Evolutionary conservation across 2,797 vertebrate genomes (phyloP), one percentile per base, ranked within the genome.

Genomic region (Discoglossus pictus): DNA sequence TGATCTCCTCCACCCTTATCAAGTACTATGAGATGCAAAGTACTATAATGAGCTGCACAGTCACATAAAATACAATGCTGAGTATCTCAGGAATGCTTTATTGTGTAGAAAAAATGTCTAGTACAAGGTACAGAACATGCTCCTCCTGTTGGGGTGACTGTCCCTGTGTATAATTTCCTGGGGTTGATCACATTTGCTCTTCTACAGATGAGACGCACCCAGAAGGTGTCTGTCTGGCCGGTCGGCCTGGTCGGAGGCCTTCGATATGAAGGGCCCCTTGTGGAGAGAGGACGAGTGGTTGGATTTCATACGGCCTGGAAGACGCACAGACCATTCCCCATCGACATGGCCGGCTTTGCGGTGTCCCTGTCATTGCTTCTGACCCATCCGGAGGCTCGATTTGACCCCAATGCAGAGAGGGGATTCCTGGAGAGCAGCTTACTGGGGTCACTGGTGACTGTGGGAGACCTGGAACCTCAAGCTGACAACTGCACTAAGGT

Each of bases 281-380:
- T 96, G 17, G 91, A 93, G 75, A 86, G 84, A 47, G 92, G 93
- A 56, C 91, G 82, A 75, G 95, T 97, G 1, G 83, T 93, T 20
- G 91, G 93, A 13, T 96, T 96, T 78, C 93, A 95, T 69, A 93
- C 93, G 0, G 93, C 93, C 16, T 97, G 95, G 95, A 91, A 92
- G 54, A 93, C 94, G 31, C 91, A 80, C 61, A 90, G 95, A 0
- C 94, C 94, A 21, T 97, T 97, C 80, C 93, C 95, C 0, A 74
- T 96, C 68, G 95, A 97, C 78, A 97, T 97, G 95, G 94, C 94
- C 0, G 93, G 93, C 36, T 97, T 97, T 1, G 92, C 95, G 0
- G 87, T 96, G 4, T 90, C 93, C 23, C 82, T 97, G 40, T 86
- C 82, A 24, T 77, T 93, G 70, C 82, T 96, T 7, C 71, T 93